phyloP scores from a whole-genome alignment of 2,797 vertebrate species.

The Lutjanus campechanus region DNA sequence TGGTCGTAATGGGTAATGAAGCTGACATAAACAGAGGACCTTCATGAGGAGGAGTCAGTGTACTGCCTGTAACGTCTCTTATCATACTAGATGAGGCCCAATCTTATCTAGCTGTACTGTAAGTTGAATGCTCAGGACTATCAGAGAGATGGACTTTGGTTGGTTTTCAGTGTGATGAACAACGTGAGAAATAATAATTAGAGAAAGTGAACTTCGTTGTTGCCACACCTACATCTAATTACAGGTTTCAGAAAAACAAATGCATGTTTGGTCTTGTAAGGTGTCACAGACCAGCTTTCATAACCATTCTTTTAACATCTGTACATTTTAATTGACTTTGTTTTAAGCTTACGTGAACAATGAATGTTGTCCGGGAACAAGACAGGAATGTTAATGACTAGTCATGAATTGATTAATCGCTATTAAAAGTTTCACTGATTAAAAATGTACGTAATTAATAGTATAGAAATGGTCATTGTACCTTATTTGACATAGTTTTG shows the following conservation, averaged over 20 bases:
- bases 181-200: background rate
- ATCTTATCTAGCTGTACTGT: background rate
- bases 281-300: background rate
- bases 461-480: too few species aligned
- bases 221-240: background rate
- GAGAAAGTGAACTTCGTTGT: background rate
- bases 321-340: background rate
- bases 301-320: background rate
- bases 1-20: background rate
- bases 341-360: background rate
- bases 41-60: background rate
- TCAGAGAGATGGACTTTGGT: slow-evolving; percentile 12
- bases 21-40: slow-evolving; percentile 34
- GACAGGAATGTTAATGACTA: too few species aligned
- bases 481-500: too few species aligned
- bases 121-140: background rate
- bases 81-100: background rate
- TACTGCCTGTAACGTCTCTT: background rate
- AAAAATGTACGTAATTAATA: too few species aligned
- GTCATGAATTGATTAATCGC: too few species aligned
- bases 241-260: background rate
- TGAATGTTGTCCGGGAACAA: too few species aligned
- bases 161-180: background rate
- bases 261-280: background rate
- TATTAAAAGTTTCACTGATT: too few species aligned